phyloP scores from a whole-genome alignment of 1,140 invertebrate genomes.

The Platorchestia sp. region DNA sequence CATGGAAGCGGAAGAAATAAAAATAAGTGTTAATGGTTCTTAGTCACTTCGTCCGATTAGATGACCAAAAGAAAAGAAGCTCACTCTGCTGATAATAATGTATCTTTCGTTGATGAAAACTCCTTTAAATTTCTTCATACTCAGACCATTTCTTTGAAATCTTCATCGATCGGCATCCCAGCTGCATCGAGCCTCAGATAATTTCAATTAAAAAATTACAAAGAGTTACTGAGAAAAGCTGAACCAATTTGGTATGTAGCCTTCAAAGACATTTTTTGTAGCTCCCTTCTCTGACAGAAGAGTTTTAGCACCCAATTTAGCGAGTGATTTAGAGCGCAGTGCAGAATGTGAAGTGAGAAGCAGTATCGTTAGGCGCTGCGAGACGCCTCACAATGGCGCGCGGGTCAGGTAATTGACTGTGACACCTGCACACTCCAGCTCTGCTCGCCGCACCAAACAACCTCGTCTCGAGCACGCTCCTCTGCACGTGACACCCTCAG shows the following conservation, averaged over 20 bases:
- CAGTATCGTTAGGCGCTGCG: neutral
- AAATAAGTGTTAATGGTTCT: neutral
- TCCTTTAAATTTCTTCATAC: neutral
- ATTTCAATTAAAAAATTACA: neutral
- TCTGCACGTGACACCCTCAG: neutral
- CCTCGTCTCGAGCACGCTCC: neutral
- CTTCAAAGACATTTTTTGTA: neutral
- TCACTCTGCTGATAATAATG: neutral
- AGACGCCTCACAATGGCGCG: neutral
- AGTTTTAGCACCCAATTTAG: neutral
- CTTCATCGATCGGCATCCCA: neutral
- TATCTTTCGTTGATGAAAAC: neutral
- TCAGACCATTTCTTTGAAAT: neutral
- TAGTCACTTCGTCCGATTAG: neutral
- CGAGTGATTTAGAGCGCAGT: neutral
- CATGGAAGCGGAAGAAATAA: neutral
- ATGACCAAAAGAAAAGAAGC: neutral
- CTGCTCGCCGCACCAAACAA: neutral
- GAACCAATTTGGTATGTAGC: neutral
- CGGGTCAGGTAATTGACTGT: neutral
- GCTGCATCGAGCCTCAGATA: neutral
- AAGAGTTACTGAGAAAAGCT: neutral
- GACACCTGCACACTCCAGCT: constrained; percentile 21
- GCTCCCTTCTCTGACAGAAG: neutral
- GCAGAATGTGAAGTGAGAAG: neutral